phyloP scores from a whole-genome alignment of 2,888 invertebrate species.

The Kryphioiulus occultus region DNA sequence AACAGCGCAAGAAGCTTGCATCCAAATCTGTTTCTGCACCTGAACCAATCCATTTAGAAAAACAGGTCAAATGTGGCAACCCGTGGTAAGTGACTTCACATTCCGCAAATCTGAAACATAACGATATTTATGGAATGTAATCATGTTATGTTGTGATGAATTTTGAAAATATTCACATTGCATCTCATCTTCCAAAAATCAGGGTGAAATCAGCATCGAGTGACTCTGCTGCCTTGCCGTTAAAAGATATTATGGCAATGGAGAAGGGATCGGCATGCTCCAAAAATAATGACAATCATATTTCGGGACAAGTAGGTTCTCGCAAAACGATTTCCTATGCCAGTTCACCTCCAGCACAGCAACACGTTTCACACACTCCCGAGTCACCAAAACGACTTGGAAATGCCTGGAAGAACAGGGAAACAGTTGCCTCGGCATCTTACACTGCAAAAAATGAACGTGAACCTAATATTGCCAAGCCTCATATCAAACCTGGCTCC shows the following conservation, averaged over 20 bases:
- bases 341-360: not conserved
- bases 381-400: not conserved
- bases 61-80: not conserved
- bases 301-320: not conserved
- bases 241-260: constrained; percentile 23
- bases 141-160: not conserved
- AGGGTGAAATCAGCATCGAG: not conserved
- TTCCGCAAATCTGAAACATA: no score
- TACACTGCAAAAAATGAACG: not conserved
- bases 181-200: not conserved
- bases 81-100: constrained; percentile 2
- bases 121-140: not conserved
- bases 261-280: not conserved
- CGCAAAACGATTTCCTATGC: not conserved
- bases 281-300: not conserved
- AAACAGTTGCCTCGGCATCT: not conserved
- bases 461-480: not conserved
- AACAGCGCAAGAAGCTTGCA: constrained; percentile 70
- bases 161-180: not conserved
- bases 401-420: not conserved
- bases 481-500: not conserved
- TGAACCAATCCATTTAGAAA: not conserved
- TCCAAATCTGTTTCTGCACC: constrained; percentile 59
- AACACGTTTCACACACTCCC: not conserved
- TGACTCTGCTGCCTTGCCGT: not conserved